Evolutionary conservation across 2,113 vertebrate species (phyloP), one percentile per base, ranked within the genome.

Genomic region (Neodontobutis hainanensis): DNA sequence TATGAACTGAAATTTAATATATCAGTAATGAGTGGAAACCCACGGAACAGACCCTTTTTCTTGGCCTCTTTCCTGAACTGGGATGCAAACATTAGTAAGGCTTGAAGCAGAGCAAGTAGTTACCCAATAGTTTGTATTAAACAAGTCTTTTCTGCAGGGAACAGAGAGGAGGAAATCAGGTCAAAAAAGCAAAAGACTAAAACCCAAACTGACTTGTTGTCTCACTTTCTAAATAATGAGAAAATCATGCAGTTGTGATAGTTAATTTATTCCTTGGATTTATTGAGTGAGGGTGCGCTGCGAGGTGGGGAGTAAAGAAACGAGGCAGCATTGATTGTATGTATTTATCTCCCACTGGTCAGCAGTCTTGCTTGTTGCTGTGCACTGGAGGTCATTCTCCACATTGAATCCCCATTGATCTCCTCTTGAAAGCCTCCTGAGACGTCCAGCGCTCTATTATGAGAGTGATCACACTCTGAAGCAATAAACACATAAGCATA

Each of bases 271-370:
- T 85, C 81, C 77, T 68, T 56, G 63, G 80, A 75, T 75, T 85
- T 61, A 82, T 69, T 77, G 83, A 85, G 80, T 82, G 81, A 82
- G 64, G 44, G 62, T 63, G 72, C 42, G 2, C 43, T 70, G 70
- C 8, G 36, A 70, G 42, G 51, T 70, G 15, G 62, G 50, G 65
- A 51, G 70, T 73, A 49, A 69, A 75, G 73, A 69, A 83, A 79
- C 42, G 49, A 34, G 58, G 67, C 70, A 16, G 69, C 75, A 80
- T 92, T 79, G 86, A 90, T 88, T 88, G 72, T 75, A 85, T 82
- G 84, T 87, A 87, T 90, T 88, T 91, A 89, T 89, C 89, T 80
- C 83, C 69, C 34, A 45, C 74, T 86, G 87, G 87, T 91, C 90
- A 90, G 90, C 87, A 90, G 81, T 85, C 87, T 83, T 85, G 82